Percentiles rank a stretch among this genome's conserved stretches.
Evolutionary conservation across 2,797 vertebrate genomes (phyloP).

Genomic region (Danio jaintianensis): DNA sequence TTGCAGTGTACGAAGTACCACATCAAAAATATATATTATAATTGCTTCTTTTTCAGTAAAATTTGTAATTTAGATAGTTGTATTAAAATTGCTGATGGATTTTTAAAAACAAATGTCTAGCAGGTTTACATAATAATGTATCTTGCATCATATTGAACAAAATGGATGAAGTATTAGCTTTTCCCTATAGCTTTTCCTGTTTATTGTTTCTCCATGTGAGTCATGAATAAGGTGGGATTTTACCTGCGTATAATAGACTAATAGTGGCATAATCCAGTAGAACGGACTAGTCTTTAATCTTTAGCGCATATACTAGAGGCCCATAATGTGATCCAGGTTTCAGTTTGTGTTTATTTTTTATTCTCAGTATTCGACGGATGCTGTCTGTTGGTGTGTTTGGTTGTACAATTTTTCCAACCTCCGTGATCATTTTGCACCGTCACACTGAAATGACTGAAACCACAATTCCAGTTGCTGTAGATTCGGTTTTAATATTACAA

Average conservation of each 20-base stretch:
- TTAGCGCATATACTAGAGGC: conserved; percentile 64
- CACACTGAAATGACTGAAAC: conserved; percentile 29
- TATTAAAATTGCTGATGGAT: conserved; percentile 76
- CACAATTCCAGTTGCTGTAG: conserved; percentile 20
- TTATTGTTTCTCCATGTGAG: conserved; percentile 71
- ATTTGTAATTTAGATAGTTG: conserved; percentile 79
- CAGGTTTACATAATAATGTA: conserved; percentile 82
- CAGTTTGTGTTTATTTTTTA: conserved; percentile 48
- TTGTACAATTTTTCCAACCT: conserved; percentile 44
- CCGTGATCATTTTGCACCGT: conserved; percentile 13
- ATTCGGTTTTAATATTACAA: conserved; percentile 5
- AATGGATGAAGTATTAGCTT: conserved; percentile 84
- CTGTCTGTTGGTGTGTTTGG: conserved; percentile 35
- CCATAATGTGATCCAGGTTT: conserved; percentile 57
- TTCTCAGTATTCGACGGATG: conserved; percentile 55
- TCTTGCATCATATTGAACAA: conserved; percentile 77
- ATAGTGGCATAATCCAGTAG: conserved; percentile 70
- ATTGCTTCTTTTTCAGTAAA: conserved; percentile 82
- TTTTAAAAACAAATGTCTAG: conserved; percentile 72
- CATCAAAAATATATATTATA: conserved; percentile 78
- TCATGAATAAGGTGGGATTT: conserved; percentile 65
- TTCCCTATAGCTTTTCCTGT: conserved; percentile 74
- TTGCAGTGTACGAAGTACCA: conserved; percentile 87
- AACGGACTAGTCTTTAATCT: conserved; percentile 67
- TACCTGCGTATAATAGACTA: conserved; percentile 65